These are phyloP conservation scores for Anguilla megastoma DNA, from an alignment of 2,797 vertebrate species.

Conservation along the genomic window DNA sequence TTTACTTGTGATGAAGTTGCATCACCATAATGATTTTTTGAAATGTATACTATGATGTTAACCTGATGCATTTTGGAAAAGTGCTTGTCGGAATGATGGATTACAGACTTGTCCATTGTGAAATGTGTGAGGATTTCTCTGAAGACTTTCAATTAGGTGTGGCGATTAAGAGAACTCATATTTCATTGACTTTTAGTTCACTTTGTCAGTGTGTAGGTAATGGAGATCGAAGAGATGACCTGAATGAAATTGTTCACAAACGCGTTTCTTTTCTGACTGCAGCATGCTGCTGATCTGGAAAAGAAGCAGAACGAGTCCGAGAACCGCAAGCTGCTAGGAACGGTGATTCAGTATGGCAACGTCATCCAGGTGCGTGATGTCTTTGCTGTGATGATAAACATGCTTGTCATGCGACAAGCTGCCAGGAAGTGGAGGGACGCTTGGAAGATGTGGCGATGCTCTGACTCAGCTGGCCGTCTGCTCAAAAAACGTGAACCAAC, in stretches of 20 bases:
- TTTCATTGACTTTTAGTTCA: not conserved
- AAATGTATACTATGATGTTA: not conserved
- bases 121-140: slow-evolving; percentile 8
- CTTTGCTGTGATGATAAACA: not conserved
- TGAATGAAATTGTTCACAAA: not conserved
- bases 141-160: not conserved
- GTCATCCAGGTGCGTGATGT: slow-evolving; percentile 84
- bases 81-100: not conserved
- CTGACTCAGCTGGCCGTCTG: not conserved
- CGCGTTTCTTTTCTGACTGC: slow-evolving; percentile 27
- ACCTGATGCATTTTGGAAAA: not conserved
- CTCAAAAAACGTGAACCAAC: not conserved
- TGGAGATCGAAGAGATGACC: not conserved
- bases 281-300: slow-evolving; percentile 96
- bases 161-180: not conserved
- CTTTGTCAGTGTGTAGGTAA: not conserved
- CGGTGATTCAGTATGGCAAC: slow-evolving; percentile 93
- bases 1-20: not conserved
- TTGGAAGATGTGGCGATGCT: not conserved
- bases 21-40: not conserved
- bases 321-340: slow-evolving; percentile 92
- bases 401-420: not conserved
- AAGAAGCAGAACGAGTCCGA: slow-evolving; percentile 98
- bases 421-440: not conserved
- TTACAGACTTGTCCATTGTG: not conserved